Base-by-base conservation (phyloP, 2,113 vertebrate genomes). In the Heterotis niloticus region DNA sequence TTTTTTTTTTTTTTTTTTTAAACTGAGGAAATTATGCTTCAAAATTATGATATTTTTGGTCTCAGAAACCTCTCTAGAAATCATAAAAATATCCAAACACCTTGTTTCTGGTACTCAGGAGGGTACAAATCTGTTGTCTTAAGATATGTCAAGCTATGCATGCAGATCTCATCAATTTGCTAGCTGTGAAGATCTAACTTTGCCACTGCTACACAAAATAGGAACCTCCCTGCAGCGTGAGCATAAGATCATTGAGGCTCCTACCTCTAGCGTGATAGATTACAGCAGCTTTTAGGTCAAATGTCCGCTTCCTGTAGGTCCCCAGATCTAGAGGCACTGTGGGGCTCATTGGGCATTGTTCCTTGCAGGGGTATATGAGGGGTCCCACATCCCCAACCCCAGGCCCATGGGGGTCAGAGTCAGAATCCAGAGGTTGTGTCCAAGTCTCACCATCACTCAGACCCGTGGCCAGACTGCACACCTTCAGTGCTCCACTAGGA, bases 191-290 rank as follows among this genome's bases (percentile, higher is more conserved):
- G 18, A 62, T n/a, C n/a, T 24, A 71, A 34, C 44, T 12, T n/a
- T 23, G 44, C 18, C 69, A 52, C 2, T 23, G 52, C 34, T 18
- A 34, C 18, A 51, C n/a, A 66, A 26, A 29, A 71, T 14, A 18
- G 20, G 0, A 54, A 12, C 59, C 29, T 14, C 17, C 18, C 10
- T 9, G 18, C 9, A 1, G 23, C 18, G 1, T 14, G 56, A 52
- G 26, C n/a, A 57, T 13, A 11, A 14, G n/a, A 56, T 24, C n/a
- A 5, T 14, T 18, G 5, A 13, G 17, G 23, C 24, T 34, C 78
- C 95, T 94, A 96, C 95, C 94, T 95, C 95, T 95, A 94, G 93
- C 94, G 93, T 96, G 95, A 94, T 95, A 96, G 86, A 94, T 86
- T 92, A 96, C 92, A 93, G 95, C 95, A 92, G 94, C 94, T 92